Base-by-base conservation (phyloP, 2,888 invertebrate species). In the Drosophila stalkeri region DNA sequence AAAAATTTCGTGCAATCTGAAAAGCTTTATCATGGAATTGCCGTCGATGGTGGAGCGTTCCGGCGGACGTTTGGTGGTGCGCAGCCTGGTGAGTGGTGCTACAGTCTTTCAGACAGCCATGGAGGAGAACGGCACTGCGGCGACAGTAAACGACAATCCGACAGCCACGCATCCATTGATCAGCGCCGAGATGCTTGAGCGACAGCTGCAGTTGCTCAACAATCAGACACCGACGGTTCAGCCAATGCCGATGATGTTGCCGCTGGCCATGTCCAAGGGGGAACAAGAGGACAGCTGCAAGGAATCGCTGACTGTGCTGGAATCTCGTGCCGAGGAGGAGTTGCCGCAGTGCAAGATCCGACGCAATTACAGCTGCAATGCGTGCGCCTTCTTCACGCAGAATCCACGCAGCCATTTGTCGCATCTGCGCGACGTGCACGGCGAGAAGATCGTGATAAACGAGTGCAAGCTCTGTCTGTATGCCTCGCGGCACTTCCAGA, bases 401-500 rank as follows among this genome's bases (percentile, higher is more conserved):
- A 97, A 97, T 93, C 97, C 98, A 39, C 95, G 97, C 81, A 95
- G 95, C 90, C 97, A 95, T 93, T 94, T 98, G 56, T 95, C 96
- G 82, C 98, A 98, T 92, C 94, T 96, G 85, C 95, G 96, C 67
- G 96, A 97, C 93, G 95, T 95, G 55, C 98, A 98, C 93, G 95
- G 95, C 77, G 96, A 97, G 90, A 95, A 95, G 92, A 95, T 97
- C 82, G 96, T 95, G 87, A 96, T 96, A 76, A 97, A 96, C 93
- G 97, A 97, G 91, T 98, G 98, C 92, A 96, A 96, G 57, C 94
- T 95, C 87, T 98, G 98, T 92, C 94, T 97, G 79, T 98, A 98
- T 94, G 98, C 98, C n/a, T 97, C 98, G 61, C 95, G 96, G 78
- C 97, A 97, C 93, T 96, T 96, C 87, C 97, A 97, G 93, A 98